These are phyloP conservation scores for Ferdinandea cuprea DNA, from an alignment of 2,888 invertebrate genomes.

Conservation along the genomic window DNA sequence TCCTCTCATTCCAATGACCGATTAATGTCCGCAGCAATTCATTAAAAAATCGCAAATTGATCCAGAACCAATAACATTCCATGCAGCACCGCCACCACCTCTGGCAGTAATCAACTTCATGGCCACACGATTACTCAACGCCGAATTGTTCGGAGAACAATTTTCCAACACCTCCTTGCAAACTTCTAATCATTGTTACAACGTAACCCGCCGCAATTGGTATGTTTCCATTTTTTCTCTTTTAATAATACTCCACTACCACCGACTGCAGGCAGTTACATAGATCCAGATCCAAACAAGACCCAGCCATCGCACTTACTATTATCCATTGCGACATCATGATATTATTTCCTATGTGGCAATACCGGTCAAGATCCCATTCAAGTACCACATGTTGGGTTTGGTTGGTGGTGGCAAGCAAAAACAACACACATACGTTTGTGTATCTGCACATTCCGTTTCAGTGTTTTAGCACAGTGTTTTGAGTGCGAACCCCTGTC, in stretches of 20 bases:
- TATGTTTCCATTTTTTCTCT: too few species aligned
- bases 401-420: slow-evolving; percentile 3
- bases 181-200: slow-evolving; percentile 47
- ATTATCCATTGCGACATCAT: slow-evolving; percentile 67
- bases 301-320: slow-evolving; percentile 43
- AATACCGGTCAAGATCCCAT: slow-evolving; percentile 68
- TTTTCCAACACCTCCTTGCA: slow-evolving; percentile 37
- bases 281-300: too few species aligned
- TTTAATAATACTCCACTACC: slow-evolving; percentile 36
- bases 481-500: slow-evolving; percentile 7
- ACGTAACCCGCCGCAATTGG: background rate
- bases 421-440: too few species aligned
- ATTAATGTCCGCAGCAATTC: slow-evolving; percentile 20
- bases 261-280: background rate
- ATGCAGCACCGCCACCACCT: slow-evolving; percentile 1
- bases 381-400: slow-evolving; percentile 45
- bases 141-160: slow-evolving; percentile 1
- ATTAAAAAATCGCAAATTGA: slow-evolving; percentile 11
- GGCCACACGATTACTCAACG: slow-evolving; percentile 41
- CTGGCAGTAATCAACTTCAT: slow-evolving; percentile 49
- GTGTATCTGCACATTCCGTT: slow-evolving; percentile 9
- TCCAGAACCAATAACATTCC: slow-evolving; percentile 32
- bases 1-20: background rate
- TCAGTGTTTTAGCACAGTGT: slow-evolving; percentile 13
- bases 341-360: slow-evolving; percentile 72